phyloP scores from a whole-genome alignment of 2,113 vertebrate genomes.

The Fregetta grallaria region DNA sequence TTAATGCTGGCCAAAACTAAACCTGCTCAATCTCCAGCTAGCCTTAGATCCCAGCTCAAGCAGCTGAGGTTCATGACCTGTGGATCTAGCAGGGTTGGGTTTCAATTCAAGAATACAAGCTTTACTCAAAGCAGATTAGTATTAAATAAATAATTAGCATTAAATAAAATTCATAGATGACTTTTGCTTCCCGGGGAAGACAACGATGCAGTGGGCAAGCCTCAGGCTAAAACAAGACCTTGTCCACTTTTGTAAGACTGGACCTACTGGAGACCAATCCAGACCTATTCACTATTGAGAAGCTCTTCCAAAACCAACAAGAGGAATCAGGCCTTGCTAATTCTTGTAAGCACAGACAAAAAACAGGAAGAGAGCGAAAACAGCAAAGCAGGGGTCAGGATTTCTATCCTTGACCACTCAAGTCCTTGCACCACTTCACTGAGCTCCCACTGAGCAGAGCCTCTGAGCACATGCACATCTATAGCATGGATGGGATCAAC shows the following conservation, averaged over 20 bases:
- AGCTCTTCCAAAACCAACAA: not conserved
- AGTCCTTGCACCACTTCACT: not conserved
- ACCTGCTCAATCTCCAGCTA: not conserved
- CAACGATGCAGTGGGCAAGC: not conserved
- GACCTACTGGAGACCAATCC: not conserved
- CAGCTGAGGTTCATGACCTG: not conserved
- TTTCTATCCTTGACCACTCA: not conserved
- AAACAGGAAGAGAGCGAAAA: not conserved
- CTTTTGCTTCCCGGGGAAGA: not conserved
- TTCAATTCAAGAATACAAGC: not conserved
- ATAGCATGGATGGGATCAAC: not conserved
- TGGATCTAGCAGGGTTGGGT: not conserved
- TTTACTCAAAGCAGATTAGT: slow-evolving; percentile 1
- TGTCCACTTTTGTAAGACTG: not conserved
- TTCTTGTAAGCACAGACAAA: not conserved
- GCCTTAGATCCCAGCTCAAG: not conserved
- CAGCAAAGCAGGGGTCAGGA: not conserved
- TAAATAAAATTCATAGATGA: not conserved
- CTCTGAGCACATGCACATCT: not conserved
- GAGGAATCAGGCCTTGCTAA: not conserved
- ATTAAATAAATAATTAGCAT: not conserved
- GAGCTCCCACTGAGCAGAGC: not conserved
- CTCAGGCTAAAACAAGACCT: not conserved
- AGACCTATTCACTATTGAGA: not conserved
- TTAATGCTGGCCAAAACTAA: not conserved